These are phyloP conservation scores for Danio jaintianensis DNA, from an alignment of 2,797 vertebrate genomes.

Conservation along the genomic window DNA sequence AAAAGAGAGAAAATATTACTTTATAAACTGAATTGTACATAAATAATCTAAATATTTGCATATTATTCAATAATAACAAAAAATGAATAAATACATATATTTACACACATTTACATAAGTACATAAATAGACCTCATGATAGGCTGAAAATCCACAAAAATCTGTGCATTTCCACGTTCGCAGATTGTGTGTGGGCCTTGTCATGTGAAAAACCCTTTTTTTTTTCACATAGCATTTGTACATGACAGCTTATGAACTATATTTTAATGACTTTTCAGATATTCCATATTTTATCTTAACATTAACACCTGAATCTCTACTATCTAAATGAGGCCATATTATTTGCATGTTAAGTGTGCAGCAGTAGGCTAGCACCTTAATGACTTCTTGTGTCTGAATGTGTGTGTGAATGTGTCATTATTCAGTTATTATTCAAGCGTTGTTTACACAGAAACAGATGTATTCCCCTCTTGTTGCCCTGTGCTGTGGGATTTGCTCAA, in stretches of 20 bases:
- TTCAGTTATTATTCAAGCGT: slow-evolving; percentile 22
- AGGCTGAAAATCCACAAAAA: no score
- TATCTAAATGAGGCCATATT: slow-evolving; percentile 5
- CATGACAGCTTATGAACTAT: slow-evolving; percentile 49
- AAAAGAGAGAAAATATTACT: no score
- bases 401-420: slow-evolving; percentile 11
- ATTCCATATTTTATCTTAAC: slow-evolving; percentile 46
- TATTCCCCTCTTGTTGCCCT: slow-evolving; percentile 30
- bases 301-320: slow-evolving; percentile 22
- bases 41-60: no score
- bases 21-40: no score
- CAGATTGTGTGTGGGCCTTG: no score
- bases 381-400: background rate
- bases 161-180: no score
- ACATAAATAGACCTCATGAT: no score
- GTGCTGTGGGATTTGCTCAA: slow-evolving; percentile 47
- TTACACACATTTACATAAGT: no score
- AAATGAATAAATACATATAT: no score
- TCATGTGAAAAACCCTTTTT: background rate
- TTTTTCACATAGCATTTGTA: slow-evolving; percentile 26
- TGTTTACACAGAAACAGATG: slow-evolving; percentile 51
- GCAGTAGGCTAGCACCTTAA: background rate
- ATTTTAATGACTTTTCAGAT: slow-evolving; percentile 53
- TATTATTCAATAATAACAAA: no score
- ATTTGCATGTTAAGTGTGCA: background rate